These are phyloP conservation scores for Apogon hyalosoma DNA, from an alignment of 2,797 vertebrate genomes.

Conservation along the genomic window DNA sequence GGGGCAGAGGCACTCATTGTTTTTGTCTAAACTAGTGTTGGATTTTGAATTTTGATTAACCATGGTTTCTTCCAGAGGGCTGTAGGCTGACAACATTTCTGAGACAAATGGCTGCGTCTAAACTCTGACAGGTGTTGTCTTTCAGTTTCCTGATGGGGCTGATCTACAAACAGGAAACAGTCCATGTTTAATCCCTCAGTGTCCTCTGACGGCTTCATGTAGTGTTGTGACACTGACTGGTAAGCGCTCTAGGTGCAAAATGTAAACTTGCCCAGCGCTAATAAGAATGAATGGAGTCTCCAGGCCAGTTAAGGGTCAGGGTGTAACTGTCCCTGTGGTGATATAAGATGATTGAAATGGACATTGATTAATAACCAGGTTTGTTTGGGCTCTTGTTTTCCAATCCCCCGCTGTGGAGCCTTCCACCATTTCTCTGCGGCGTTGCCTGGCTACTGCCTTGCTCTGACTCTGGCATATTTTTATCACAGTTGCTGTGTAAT, in stretches of 20 bases:
- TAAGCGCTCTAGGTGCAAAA: constrained; percentile 3
- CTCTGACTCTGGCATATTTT: constrained; percentile 37
- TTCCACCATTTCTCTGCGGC: constrained; percentile 20
- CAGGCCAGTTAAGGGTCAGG: constrained; percentile 19
- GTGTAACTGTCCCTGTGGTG: constrained; percentile 7
- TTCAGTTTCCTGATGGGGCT: constrained; percentile 6
- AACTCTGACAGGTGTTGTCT: constrained; percentile 1
- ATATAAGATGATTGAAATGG: constrained; percentile 6
- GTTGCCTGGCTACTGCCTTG: constrained; percentile 59
- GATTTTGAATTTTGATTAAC: no score
- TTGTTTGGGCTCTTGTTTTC: constrained; percentile 33
- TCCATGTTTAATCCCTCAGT: constrained; percentile 8
- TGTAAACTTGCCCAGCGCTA: constrained; percentile 7
- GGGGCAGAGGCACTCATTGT: no score
- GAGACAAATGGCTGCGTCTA: background rate
- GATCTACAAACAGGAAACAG: background rate
- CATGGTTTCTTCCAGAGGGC: background rate
- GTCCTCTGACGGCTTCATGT: background rate
- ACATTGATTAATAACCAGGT: constrained; percentile 25
- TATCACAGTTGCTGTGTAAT: constrained; percentile 41
- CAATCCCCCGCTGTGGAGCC: constrained; percentile 27
- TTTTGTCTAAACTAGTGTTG: no score
- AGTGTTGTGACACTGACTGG: constrained; percentile 1
- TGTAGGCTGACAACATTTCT: background rate
- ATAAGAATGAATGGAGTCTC: constrained; percentile 25